phyloP scores from a whole-genome alignment of 2,888 invertebrate genomes.

The Margaritifera margaritifera region DNA sequence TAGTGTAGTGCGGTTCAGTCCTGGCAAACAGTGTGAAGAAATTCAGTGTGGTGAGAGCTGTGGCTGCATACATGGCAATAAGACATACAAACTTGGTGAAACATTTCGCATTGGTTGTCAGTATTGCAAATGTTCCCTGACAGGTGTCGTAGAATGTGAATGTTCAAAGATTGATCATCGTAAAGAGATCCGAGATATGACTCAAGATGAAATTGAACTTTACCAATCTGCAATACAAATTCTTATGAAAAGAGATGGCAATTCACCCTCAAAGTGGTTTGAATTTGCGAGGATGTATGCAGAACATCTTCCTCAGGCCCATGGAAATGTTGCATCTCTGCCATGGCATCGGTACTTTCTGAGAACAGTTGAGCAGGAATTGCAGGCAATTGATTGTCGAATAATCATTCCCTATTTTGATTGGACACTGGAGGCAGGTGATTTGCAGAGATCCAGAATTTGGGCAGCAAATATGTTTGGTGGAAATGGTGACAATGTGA shows the following conservation, averaged over 20 bases:
- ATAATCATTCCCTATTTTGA: constrained; percentile 71
- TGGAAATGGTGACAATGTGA: constrained; percentile 59
- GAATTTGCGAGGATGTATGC: constrained; percentile 60
- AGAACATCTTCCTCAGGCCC: constrained; percentile 61
- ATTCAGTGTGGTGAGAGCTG: constrained; percentile 58
- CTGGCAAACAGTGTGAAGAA: constrained; percentile 63
- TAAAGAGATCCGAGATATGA: constrained; percentile 68
- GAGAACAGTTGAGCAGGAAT: constrained; percentile 57
- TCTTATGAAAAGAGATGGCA: constrained; percentile 45
- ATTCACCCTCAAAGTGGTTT: constrained; percentile 60
- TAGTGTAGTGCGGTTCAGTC: constrained; percentile 60
- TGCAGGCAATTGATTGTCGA: constrained; percentile 63
- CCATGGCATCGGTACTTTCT: constrained; percentile 70
- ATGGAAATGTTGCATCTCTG: constrained; percentile 60
- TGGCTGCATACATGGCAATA: constrained; percentile 63
- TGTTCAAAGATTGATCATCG: constrained; percentile 50
- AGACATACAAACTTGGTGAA: constrained; percentile 53
- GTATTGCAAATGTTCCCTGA: constrained; percentile 54
- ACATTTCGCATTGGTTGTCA: constrained; percentile 58
- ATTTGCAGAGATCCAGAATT: constrained; percentile 54
- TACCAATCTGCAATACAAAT: constrained; percentile 63
- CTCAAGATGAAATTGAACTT: constrained; percentile 52
- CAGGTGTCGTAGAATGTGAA: constrained; percentile 50
- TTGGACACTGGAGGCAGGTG: constrained; percentile 69
- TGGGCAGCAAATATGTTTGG: constrained; percentile 70